Base-by-base conservation (phyloP, 2,113 vertebrate genomes). In the Megatriorchis doriae region DNA sequence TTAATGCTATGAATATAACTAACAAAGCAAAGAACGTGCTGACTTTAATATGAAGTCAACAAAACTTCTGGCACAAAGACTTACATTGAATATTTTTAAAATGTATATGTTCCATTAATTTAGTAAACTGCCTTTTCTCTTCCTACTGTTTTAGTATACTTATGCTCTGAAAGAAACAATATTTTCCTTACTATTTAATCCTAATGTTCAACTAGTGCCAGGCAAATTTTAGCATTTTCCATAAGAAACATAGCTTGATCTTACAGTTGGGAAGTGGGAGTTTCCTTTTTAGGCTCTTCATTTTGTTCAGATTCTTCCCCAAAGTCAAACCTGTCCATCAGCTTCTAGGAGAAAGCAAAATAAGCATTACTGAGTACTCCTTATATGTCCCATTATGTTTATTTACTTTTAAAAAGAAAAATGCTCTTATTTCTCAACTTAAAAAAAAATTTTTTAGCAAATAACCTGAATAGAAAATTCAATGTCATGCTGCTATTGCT, bases 261-360 rank as follows among this genome's bases (percentile, higher is more conserved):
- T 99, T 98, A 99, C 99, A 99, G 79, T 9, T 99, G 99, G 97
- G 99, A 98, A 70, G 98, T 94, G 34, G 99, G 96, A 8, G 98
- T 97, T 97, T 99, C 99, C 96, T 99, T 99, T 97, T 99, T 99
- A 65, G 99, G 97, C 62, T 99, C 99, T 94, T 99, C 99, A 79
- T 95, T 98, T 62, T 98, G 98, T 86, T 99, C 99, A 83, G 99
- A 98, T 93, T 99, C 99, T 82, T 99, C 99, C 32, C 99, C 99
- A 95, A 99, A 99, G 97, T 99, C 99, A 98, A 99, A 99, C 73
- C 99, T 99, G 94, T 99, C 99, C 97, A 99, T 98, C 95, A 99
- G 98, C 98, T 99, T 99, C 99, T 99, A 96, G 78, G 77, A 95
- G 21, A 96, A 90, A 81, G 42, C 61, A 43, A 95, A 85, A 18